These are phyloP conservation scores for Sarcophaga variegata DNA, from an alignment of 2,888 invertebrate genomes.

Conservation along the genomic window DNA sequence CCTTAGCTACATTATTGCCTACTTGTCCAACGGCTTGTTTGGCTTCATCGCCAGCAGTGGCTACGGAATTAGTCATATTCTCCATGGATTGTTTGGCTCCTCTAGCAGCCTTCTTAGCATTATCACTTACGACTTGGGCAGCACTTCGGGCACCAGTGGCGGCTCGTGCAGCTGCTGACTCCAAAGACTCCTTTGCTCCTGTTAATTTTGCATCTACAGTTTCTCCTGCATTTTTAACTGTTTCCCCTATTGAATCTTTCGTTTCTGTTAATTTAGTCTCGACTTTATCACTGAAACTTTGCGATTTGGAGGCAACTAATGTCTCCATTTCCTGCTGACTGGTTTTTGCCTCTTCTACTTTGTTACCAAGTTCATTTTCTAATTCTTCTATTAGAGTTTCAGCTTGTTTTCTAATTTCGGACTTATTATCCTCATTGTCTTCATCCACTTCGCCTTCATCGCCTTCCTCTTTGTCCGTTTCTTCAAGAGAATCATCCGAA, in stretches of 20 bases:
- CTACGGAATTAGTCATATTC: slow-evolving; percentile 47
- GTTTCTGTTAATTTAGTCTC: slow-evolving; percentile 46
- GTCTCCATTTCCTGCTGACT: slow-evolving; percentile 18
- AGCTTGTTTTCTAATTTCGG: slow-evolving; percentile 70
- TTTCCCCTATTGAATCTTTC: slow-evolving; percentile 42
- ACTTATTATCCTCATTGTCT: slow-evolving; percentile 69
- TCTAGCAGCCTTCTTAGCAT: slow-evolving; percentile 61
- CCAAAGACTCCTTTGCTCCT: slow-evolving; percentile 54
- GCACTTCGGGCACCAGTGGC: slow-evolving; percentile 69
- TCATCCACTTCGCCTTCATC: slow-evolving; percentile 67
- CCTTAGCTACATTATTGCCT: slow-evolving; percentile 71
- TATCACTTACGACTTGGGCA: slow-evolving; percentile 68
- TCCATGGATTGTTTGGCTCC: slow-evolving; percentile 61
- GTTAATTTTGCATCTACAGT: slow-evolving; percentile 57
- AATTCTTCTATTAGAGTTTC: slow-evolving; percentile 53
- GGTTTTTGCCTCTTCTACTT: slow-evolving; percentile 38
- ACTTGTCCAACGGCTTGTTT: slow-evolving; percentile 56
- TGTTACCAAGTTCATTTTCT: slow-evolving; percentile 64
- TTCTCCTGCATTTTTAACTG: slow-evolving; percentile 49
- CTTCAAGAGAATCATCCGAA: slow-evolving; percentile 70
- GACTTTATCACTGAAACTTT: slow-evolving; percentile 55
- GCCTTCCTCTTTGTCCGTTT: slow-evolving; percentile 66
- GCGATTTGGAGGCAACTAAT: slow-evolving; percentile 28
- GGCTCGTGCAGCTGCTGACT: slow-evolving; percentile 47
- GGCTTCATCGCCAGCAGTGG: slow-evolving; percentile 60